Base-by-base conservation (phyloP, 2,113 vertebrate genomes). In the Haplotaxodon microlepis region DNA sequence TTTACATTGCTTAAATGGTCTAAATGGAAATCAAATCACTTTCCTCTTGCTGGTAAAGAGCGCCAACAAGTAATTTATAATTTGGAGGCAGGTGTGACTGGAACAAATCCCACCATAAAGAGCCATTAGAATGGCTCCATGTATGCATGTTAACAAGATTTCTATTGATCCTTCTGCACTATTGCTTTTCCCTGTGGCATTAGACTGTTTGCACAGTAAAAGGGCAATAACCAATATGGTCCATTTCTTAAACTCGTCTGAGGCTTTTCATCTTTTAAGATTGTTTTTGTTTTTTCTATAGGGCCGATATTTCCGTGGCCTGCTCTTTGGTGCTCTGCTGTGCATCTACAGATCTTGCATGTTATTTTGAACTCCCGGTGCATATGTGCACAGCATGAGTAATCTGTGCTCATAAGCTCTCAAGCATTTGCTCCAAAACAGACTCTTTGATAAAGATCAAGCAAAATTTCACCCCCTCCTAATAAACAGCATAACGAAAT, bases 131-230 rank as follows among this genome's bases (percentile, higher is more conserved):
- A 73, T 51, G 78, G 31, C 14, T 50, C 73, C 51, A 40, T 6
- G 51, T 80, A 81, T 83, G 90, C 88, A 92, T 89, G 86, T 86
- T 91, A 90, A 94, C 88, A 89, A 81, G 90, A 86, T 92, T 89
- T 86, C 5, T 84, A 95, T 92, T 79, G 93, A 94, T 93, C 83
- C 53, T 51, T 8, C 82, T 63, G 86, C 91, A 84, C 85, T 84
- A 66, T 76, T 84, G 81, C 63, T 84, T 61, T 57, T 73, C 53
- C 80, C 50, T 34, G 40, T 91, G 87, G 79, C 42, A 83, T 90
- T 87, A 57, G 51, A 84, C 73, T 84, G 61, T 88, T 83, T 3
- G 11, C 82, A 42, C 57, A 92, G 59, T 71, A 81, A 90, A 92
- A 90, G 84, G 71, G 45, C 82, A 83, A 34, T 14, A 61, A 31